Conservation (phyloP, 1,140 invertebrate genomes). For the Hormaphis cornu region DNA sequence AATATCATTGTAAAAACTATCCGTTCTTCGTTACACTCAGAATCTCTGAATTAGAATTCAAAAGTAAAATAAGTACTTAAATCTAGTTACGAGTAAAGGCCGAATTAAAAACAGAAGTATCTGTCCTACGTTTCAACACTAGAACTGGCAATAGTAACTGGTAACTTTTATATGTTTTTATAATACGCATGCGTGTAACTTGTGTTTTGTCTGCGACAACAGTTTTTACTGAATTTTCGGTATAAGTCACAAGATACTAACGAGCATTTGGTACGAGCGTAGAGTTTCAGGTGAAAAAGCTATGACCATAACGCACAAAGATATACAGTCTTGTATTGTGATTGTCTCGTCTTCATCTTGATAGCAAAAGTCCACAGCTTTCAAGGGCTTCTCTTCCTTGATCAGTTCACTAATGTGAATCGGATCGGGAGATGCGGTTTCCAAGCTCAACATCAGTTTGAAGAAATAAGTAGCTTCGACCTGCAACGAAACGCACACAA, state of each 20-base stretch:
- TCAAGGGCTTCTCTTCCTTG: slow-evolving; percentile 89
- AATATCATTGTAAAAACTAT: no score
- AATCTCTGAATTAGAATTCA: no score
- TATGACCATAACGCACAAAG: slow-evolving; percentile 92
- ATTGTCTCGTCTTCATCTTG: slow-evolving; percentile 92
- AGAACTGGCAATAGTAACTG: no score
- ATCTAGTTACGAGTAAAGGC: no score
- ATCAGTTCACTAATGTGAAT: slow-evolving; percentile 92
- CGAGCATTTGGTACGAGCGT: slow-evolving; percentile 94
- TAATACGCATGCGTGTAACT: no score
- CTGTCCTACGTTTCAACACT: no score
- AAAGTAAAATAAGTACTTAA: no score
- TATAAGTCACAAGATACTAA: slow-evolving; percentile 43
- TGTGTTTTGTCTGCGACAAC: no score
- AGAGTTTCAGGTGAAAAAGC: slow-evolving; percentile 93
- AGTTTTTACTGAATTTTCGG: neutral
- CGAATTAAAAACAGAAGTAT: no score
- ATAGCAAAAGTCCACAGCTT: slow-evolving; percentile 95
- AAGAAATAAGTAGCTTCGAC: slow-evolving; percentile 84
- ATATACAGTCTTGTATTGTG: slow-evolving; percentile 85
- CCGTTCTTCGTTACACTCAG: no score
- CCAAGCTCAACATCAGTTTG: slow-evolving; percentile 80
- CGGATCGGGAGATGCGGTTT: slow-evolving; percentile 86
- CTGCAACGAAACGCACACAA: slow-evolving; percentile 48
- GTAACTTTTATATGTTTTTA: no score